Evolutionary conservation across 2,113 vertebrate species (phyloP), one percentile per base, ranked within the genome.

Genomic region (Pseudonaja textilis): DNA sequence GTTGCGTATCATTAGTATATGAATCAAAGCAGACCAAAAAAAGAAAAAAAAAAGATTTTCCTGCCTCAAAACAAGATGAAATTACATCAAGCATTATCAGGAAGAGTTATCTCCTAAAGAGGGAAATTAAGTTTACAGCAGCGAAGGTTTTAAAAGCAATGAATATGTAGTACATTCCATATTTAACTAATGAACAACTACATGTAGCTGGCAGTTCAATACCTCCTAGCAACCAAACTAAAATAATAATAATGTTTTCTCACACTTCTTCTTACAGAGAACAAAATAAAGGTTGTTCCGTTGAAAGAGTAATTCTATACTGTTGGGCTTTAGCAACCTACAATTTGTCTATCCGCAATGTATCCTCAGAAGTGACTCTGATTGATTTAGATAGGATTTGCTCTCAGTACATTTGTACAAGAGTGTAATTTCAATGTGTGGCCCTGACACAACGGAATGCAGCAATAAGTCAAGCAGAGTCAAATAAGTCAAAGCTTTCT

Each of bases 1-100:
- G 16, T 81, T 42, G 34, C 5, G 0, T 8, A 81, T 22, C 0
- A 3, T 95, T 96, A 97, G 92, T 92, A 90, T 2, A 29, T 74
- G 42, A 87, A 89, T 85, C 26, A 5, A 90, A 5, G 52, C 89
- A 90, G 1, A 14, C 3, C 34, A 25, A 45, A 54, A 64, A 25
- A 57, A 39, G 25, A 54, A 52, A 39, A 57, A 39, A 64, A 25
- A 56, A 91, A 42, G 3, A 8, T 54, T 47, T n/a, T 25, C 20
- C 9, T 16, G 4, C 23, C 7, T 25, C 20, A 25, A 29, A 25
- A 55, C 34, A n/a, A 59, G 22, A 26, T 50, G 54, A 85, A 56
- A 56, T 4, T 34, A 45, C 20, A 54, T 85, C 4, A 8, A 93
- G 42, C 2, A 0, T 1, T 50, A 1, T 26, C 47, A 29, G 6